Base-by-base conservation (phyloP, 2,797 vertebrate genomes). In the Rhinoraja longicauda region DNA sequence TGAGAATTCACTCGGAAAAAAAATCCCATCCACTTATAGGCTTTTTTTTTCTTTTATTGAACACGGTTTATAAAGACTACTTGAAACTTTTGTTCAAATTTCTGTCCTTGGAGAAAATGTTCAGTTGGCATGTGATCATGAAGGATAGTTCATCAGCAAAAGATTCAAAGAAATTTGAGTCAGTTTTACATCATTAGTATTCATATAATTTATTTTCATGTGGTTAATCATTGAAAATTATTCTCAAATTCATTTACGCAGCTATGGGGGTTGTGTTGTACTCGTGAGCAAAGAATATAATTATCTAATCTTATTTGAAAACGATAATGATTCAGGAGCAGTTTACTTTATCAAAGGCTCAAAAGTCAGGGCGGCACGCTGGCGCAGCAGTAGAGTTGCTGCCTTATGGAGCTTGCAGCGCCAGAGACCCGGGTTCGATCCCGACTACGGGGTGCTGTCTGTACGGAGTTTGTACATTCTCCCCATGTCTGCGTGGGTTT, bases 191-290 rank as follows among this genome's bases (percentile, higher is more conserved):
- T 32, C 45, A 53, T 79, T 39, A 45, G 15, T 79, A 79, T 82
- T 82, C 39, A 57, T 53, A 82, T 57, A 57, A 82, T 82, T 84
- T 84, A 59, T 84, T 84, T 59, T 17, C 78, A 62, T n/a, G 81
- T n/a, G 12, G 45, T 15, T 84, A 84, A 84, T 84, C 53, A 84
- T 29, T 82, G 45, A 82, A 45, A 82, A 29, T 57, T 82, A 82
- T 57, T 45, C 21, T 82, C 45, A 57, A 59, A 59, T 84, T 84
- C 57, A 62, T 59, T 59, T 29, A 84, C 10, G 3, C 26, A 57
- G 12, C 29, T 57, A 59, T 17, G 29, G 81, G n/a, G 81, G 9
- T 29, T 84, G 53, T 15, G 57, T 84, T 84, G 81, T 84, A 45
- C 81, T 81, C 45, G 45, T 45, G 81, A 13, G 9, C 24, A 84